phyloP scores from a whole-genome alignment of 2,888 invertebrate genomes.

The Mesorhabditis belari region DNA sequence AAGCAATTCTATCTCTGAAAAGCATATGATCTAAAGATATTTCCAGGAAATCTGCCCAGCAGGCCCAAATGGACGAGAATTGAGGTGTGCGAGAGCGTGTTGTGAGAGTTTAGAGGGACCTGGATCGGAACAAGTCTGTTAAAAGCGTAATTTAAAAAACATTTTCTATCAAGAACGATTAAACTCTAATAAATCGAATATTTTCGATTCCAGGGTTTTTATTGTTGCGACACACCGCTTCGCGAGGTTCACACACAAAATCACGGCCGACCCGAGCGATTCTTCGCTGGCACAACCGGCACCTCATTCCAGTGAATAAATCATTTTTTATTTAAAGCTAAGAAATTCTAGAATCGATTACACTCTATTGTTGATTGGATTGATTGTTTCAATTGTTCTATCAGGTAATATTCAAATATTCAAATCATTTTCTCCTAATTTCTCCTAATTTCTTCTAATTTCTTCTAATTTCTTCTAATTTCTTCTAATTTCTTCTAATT shows the following conservation, averaged over 20 bases:
- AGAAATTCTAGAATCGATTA: conserved; percentile 44
- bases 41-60: neutral
- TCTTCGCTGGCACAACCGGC: conserved; percentile 34
- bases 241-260: conserved; percentile 8
- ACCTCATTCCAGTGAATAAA: conserved; percentile 41
- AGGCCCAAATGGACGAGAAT: conserved; percentile 6
- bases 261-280: conserved; percentile 32
- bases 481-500: no score
- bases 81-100: conserved; percentile 19
- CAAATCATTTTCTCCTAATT: no score
- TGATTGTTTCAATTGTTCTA: conserved; percentile 46
- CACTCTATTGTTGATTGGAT: conserved; percentile 46
- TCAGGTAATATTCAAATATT: conserved; percentile 10
- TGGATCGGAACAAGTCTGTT: neutral
- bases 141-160: neutral
- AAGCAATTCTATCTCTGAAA: no score
- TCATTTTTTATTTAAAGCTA: neutral
- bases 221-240: conserved; percentile 38
- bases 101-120: conserved; percentile 20
- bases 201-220: conserved; percentile 33
- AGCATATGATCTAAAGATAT: neutral
- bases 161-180: conserved; percentile 2
- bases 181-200: neutral
- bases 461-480: no score
- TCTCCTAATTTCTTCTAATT: no score